A percentile compares a stretch with the other conserved stretches of the same genome.
Evolutionary conservation across 2,113 vertebrate species (phyloP).

Genomic region (Cairina moschata): DNA sequence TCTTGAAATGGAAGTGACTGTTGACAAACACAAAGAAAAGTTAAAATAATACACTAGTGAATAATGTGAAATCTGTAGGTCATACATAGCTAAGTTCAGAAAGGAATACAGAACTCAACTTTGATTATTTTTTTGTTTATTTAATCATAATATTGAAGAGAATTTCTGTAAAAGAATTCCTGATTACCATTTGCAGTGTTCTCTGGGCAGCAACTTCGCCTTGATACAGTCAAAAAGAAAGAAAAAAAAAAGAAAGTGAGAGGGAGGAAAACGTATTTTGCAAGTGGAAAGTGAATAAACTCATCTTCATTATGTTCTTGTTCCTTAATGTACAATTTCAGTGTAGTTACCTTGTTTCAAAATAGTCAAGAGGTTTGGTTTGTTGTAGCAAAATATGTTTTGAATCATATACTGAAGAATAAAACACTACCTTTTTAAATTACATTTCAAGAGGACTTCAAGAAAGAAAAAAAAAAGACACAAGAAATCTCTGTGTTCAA

Average conservation of each 20-base stretch:
- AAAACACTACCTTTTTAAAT: neutral
- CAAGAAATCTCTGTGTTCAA: neutral
- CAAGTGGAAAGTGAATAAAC: neutral
- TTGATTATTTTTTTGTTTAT: neutral
- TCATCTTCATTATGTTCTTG: neutral
- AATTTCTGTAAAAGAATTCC: neutral
- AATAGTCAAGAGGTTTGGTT: neutral
- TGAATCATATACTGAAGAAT: neutral
- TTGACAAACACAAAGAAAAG: neutral
- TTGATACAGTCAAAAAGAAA: neutral
- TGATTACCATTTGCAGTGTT: neutral
- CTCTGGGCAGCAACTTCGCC: neutral
- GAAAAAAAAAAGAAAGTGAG: neutral
- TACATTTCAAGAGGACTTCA: neutral
- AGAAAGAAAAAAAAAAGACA: neutral
- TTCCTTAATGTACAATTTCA: neutral
- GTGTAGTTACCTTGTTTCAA: conserved; percentile 9
- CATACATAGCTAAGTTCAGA: neutral
- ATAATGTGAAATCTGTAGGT: neutral
- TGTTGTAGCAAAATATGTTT: neutral
- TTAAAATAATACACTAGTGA: neutral
- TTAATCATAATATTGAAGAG: neutral
- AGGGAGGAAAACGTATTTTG: neutral
- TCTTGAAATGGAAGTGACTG: neutral
- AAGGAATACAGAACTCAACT: neutral